phyloP scores from a whole-genome alignment of 2,797 vertebrate genomes.

The Stomatorhinus walkeri region DNA sequence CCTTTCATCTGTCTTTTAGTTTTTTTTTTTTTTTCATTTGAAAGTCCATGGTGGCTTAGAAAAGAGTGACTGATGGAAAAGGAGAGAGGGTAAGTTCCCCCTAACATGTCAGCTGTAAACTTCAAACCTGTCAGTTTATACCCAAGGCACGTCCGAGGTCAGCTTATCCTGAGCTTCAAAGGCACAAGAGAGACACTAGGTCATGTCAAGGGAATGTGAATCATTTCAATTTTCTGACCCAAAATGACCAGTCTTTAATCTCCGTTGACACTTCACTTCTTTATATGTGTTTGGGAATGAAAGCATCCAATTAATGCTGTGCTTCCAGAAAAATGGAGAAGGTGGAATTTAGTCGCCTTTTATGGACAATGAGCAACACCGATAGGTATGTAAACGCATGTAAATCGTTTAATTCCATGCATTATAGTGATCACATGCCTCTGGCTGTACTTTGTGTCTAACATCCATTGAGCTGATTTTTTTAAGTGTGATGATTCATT shows the following conservation, averaged over 20 bases:
- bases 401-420: not conserved
- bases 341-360: not conserved
- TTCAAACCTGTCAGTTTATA: constrained; percentile 14
- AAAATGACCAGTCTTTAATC: constrained; percentile 16
- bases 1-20: not conserved
- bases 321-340: not conserved
- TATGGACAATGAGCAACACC: not conserved
- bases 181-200: not conserved
- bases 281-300: constrained; percentile 5
- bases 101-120: constrained; percentile 22
- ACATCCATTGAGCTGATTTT: not conserved
- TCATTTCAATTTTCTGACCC: constrained; percentile 18
- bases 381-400: not conserved
- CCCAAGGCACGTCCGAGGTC: constrained; percentile 19
- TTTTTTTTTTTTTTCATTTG: not conserved
- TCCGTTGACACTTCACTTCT: constrained; percentile 18
- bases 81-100: not conserved
- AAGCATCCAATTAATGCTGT: constrained; percentile 1
- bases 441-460: not conserved
- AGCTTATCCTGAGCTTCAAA: constrained; percentile 17
- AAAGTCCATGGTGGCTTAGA: constrained; percentile 9
- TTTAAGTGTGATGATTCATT: not conserved
- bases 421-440: not conserved
- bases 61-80: constrained; percentile 16
- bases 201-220: constrained; percentile 1